phyloP scores from a whole-genome alignment of 92 coral and sea anemone genomes.

The Bergia sp. region DNA sequence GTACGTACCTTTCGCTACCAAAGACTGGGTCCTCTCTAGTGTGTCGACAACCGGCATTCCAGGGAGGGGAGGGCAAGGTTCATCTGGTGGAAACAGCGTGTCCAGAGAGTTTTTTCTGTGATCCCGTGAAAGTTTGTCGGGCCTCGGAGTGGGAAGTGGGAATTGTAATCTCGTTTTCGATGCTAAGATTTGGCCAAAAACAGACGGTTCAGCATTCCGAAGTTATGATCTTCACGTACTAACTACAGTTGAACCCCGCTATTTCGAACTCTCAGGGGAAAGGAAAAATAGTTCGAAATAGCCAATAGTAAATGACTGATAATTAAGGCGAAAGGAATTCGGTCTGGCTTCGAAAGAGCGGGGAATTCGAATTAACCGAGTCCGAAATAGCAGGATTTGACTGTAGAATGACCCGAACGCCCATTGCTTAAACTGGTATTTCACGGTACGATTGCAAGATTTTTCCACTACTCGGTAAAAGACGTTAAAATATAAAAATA shows the following conservation, averaged over 20 bases:
- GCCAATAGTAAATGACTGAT: too few relatives aligned
- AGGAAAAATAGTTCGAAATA: too few relatives aligned
- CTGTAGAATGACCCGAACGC: neutral
- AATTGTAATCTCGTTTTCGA: conserved; percentile 8
- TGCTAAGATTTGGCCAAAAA: neutral
- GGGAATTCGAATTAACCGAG: too few relatives aligned
- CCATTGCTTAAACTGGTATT: too few relatives aligned
- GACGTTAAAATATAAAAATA: too few relatives aligned
- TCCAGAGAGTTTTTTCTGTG: conserved; percentile 20
- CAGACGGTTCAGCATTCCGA: neutral
- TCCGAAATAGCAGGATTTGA: too few relatives aligned
- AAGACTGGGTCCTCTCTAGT: conserved; percentile 37
- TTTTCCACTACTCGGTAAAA: too few relatives aligned
- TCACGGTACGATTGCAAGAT: too few relatives aligned
- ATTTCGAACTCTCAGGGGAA: too few relatives aligned
- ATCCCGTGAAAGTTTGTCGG: conserved; percentile 2
- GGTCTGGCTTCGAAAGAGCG: too few relatives aligned
- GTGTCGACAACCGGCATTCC: conserved; percentile 39
- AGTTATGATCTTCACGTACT: too few relatives aligned
- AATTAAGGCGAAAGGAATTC: too few relatives aligned
- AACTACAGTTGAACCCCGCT: neutral
- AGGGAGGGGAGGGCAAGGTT: conserved; percentile 49
- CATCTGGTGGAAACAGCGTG: conserved; percentile 27
- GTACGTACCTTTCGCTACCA: conserved; percentile 26
- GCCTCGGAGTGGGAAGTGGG: conserved; percentile 41